Base-by-base conservation (phyloP, 2,888 invertebrate species). In the Operophtera brumata region DNA sequence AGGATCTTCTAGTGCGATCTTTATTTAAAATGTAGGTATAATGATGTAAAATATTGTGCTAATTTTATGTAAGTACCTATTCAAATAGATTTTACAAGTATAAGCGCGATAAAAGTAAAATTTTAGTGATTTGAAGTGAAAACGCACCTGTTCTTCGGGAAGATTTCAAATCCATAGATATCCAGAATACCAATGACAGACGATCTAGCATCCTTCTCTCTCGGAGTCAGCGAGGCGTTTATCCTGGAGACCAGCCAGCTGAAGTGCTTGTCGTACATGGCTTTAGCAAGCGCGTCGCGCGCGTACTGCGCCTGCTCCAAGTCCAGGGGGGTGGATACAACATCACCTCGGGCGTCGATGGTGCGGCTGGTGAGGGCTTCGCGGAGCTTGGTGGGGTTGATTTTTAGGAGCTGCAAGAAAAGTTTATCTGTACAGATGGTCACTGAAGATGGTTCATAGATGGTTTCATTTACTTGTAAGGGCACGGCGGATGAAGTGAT, bases 131-230 rank as follows among this genome's bases (percentile, higher is more conserved):
- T n/a, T n/a, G n/a, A n/a, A n/a, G n/a, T n/a, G n/a, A n/a, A n/a
- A n/a, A 35, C 52, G 20, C 8, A 95, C 94, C 95, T 95, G 77
- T 98, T 98, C 66, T 93, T 94, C 47, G 95, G 93, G 89, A 98
- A 97, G 64, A 98, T 96, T 84, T 98, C 97, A 78, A 98, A 98
- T 44, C 97, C 98, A 71, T 98, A 98, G 69, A 98, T 98, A 79
- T 98, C 97, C 64, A 98, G 85, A 65, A 98, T 96, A 1, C 97
- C 97, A 86, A 97, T 96, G 0, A 97, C 94, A 1, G 92, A 91
- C 14, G 93, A 93, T 57, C 90, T 91, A 0, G 87, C 84, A 5
- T 90, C 91, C 40, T 87, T 86, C 12, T 91, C 84, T 36, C 86
- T 91, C 0, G 94, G 92, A 50, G 93, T 92, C 20, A 97, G 84